Conservation (phyloP, 2,888 invertebrate genomes). For the Diploptera punctata region DNA sequence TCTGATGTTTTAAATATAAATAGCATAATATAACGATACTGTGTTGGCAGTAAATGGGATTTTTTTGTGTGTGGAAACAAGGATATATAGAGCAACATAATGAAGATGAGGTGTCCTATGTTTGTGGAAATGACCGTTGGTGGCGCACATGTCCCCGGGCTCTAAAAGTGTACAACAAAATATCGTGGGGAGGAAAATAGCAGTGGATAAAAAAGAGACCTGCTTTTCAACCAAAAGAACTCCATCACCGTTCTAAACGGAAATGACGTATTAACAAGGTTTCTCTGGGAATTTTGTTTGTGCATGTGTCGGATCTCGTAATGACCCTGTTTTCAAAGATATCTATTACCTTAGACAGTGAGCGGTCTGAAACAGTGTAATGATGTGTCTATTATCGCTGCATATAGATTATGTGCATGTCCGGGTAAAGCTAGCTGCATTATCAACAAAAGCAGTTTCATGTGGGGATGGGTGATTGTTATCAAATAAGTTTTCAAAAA, state of each 20-base stretch:
- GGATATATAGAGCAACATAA: not conserved
- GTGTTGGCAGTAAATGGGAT: not conserved
- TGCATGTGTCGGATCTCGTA: not conserved
- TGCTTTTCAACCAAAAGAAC: constrained; percentile 6
- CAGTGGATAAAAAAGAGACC: not conserved
- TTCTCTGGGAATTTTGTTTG: constrained; percentile 7
- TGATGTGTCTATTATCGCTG: too few species aligned
- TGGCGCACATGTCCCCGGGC: not conserved
- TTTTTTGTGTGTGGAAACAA: not conserved
- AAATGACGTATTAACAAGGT: constrained; percentile 38
- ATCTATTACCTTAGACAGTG: constrained; percentile 12
- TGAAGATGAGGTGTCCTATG: not conserved
- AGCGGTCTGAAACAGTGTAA: not conserved
- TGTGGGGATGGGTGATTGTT: too few species aligned
- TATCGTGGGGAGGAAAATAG: not conserved
- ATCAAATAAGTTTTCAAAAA: too few species aligned
- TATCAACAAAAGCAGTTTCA: too few species aligned
- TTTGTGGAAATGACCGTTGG: not conserved
- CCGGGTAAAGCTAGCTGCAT: too few species aligned
- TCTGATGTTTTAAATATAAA: constrained; percentile 9
- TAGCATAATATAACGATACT: constrained; percentile 11
- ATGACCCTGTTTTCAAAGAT: constrained; percentile 15
- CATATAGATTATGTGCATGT: too few species aligned
- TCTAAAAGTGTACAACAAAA: not conserved
- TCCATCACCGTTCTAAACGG: constrained; percentile 30